These are phyloP conservation scores for Periplaneta americana DNA, from an alignment of 1,140 invertebrate species.

Conservation along the genomic window DNA sequence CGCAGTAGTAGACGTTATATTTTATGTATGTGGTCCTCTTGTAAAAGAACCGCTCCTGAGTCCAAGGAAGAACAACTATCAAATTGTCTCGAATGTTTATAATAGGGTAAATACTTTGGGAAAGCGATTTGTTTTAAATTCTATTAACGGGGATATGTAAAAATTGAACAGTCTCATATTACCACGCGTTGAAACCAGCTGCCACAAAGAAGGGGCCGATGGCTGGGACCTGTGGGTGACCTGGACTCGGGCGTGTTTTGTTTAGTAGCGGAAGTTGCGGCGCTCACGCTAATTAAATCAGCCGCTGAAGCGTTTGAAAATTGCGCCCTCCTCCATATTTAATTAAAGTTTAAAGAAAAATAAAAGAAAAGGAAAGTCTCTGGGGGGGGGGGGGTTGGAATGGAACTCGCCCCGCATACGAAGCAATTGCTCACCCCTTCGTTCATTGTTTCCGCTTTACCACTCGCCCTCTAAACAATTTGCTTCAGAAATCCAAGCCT, in stretches of 20 bases:
- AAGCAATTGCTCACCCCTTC: background rate
- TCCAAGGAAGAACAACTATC: too few species aligned
- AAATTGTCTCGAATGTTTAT: too few species aligned
- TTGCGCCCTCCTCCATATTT: conserved; percentile 17
- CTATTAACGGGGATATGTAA: background rate
- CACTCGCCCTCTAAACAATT: background rate
- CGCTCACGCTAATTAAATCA: conserved; percentile 14
- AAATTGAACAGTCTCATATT: background rate
- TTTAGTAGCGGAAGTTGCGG: too few species aligned
- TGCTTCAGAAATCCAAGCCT: background rate
- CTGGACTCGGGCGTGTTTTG: too few species aligned
- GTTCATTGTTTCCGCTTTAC: background rate
- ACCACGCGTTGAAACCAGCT: background rate
- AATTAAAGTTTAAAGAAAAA: conserved; percentile 16
- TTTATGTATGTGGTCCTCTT: too few species aligned
- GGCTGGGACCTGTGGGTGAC: too few species aligned
- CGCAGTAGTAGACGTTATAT: too few species aligned
- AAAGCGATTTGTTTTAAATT: too few species aligned
- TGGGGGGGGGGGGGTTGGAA: background rate
- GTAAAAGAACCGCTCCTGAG: too few species aligned
- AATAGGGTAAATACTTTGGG: too few species aligned
- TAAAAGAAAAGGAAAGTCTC: background rate
- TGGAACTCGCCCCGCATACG: background rate
- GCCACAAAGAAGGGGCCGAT: background rate
- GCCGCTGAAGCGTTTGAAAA: conserved; percentile 11